phyloP scores from a whole-genome alignment of 2,797 vertebrate species.

The Diglossa cyanea region DNA sequence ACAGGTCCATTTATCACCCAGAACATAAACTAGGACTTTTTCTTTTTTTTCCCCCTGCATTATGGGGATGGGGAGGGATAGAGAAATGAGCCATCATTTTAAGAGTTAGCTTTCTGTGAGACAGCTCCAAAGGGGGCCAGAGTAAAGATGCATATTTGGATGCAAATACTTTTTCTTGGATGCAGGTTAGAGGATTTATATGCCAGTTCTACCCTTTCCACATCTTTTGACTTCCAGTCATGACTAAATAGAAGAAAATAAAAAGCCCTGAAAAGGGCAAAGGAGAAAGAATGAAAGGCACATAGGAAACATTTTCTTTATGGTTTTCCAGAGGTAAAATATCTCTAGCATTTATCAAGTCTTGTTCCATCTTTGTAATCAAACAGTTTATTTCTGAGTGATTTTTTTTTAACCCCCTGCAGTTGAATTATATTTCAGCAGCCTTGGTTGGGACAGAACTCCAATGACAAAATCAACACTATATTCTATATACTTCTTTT shows the following conservation, averaged over 20 bases:
- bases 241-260: background rate
- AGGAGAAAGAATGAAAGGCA: background rate
- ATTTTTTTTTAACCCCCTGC: background rate
- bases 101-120: background rate
- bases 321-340: background rate
- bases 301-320: background rate
- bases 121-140: background rate
- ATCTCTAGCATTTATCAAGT: slow-evolving; percentile 11
- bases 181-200: background rate
- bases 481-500: background rate
- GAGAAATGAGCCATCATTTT: background rate
- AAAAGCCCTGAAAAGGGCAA: slow-evolving; percentile 14
- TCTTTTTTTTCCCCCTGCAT: accelerated
- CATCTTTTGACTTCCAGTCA: slow-evolving; percentile 4
- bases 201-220: background rate
- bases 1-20: background rate
- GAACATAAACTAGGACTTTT: background rate
- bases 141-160: background rate
- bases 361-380: background rate
- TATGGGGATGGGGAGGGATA: background rate
- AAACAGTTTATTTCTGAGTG: background rate
- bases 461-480: background rate
- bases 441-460: background rate
- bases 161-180: background rate
- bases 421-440: background rate